These are phyloP conservation scores for Athalia cordata DNA, from an alignment of 2,888 invertebrate genomes.

Conservation along the genomic window DNA sequence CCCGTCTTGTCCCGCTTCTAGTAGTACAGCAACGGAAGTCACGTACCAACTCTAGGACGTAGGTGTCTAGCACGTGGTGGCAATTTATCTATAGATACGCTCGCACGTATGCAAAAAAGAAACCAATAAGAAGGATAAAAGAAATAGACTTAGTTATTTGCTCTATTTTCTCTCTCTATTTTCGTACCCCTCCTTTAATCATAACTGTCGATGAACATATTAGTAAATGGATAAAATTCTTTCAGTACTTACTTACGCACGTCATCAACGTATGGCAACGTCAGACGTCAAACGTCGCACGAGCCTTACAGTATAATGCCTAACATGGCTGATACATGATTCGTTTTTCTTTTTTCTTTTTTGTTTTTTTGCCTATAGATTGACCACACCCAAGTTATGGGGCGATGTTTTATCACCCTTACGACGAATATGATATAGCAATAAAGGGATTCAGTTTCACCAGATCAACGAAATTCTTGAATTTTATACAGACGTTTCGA, in stretches of 20 bases:
- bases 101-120: too few relatives aligned
- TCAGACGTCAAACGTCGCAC: not conserved
- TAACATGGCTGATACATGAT: slow-evolving; percentile 1
- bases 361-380: not conserved
- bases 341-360: not conserved
- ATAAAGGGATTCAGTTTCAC: slow-evolving; percentile 11
- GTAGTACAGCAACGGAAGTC: not conserved
- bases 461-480: not conserved
- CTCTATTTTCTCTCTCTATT: not conserved
- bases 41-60: slow-evolving; percentile 14
- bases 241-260: too few relatives aligned
- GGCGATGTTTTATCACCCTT: slow-evolving; percentile 4
- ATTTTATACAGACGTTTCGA: not conserved
- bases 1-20: not conserved
- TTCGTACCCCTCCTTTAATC: too few relatives aligned
- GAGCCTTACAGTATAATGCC: not conserved
- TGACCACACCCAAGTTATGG: slow-evolving; percentile 30
- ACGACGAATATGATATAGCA: not conserved
- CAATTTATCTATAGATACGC: not conserved
- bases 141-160: too few relatives aligned
- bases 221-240: too few relatives aligned
- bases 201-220: too few relatives aligned
- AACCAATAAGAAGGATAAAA: too few relatives aligned
- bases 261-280: too few relatives aligned
- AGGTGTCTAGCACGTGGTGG: not conserved